Base-by-base conservation (phyloP, 2,888 invertebrate genomes). In the Synanthedon myopaeformis region DNA sequence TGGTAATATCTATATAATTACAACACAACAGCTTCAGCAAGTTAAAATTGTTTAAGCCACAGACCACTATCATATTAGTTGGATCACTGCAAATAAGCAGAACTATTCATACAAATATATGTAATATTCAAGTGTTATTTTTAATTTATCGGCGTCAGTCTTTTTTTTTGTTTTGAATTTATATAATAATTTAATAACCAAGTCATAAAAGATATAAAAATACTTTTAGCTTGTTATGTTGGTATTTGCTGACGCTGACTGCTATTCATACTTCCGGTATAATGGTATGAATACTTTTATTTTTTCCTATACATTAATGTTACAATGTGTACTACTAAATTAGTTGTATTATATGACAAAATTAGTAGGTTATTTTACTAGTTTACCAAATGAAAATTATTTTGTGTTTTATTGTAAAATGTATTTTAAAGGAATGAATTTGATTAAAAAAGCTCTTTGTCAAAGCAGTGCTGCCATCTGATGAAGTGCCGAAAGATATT, bases 191-290 rank as follows among this genome's bases (percentile, higher is more conserved):
- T 8, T 35, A 3, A 35, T 35, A 10, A 35, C 35, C 8, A 35
- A 35, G 35, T 8, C 35, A 35, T 10, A 35, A 35, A 35, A 8
- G 8, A 45, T 13, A 45, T 45, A 13, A 45, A 45, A 45, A 45
- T 13, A 45, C 45, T 45, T 13, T 45, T 6, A 5, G 3, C 6
- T 45, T 45, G 14, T 45, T 51, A 66, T 61, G 61, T 81, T 87
- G 86, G 86, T 76, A 76, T 62, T 57, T 82, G 84, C 84, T 87
- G 86, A 87, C 86, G 86, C 86, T 79, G 70, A 68, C 73, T 62
- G 64, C 70, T 59, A 62, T 63, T 59, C 58, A 57, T 50, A 62
- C 61, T 69, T 83, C 85, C 83, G 80, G 13, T 51, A 17, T 14
- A 45, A 52, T 51, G 53, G 42, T 52, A 42, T 42, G 17, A 42